Conservation (phyloP, 2,888 invertebrate species). For the Cerceris ruficornis region DNA sequence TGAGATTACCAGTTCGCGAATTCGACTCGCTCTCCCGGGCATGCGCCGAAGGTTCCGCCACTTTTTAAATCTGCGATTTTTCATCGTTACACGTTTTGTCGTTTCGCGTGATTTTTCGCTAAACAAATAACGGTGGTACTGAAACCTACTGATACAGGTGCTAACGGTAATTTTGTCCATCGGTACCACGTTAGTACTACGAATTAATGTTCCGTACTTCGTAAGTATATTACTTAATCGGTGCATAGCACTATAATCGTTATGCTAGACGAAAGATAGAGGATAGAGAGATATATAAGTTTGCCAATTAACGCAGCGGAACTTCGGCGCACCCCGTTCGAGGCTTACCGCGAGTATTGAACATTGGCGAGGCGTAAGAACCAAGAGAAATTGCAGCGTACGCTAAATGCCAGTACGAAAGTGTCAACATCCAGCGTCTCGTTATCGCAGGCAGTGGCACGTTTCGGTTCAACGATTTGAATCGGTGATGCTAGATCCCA, state of each 20-base stretch:
- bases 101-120: no score
- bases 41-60: background rate
- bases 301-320: background rate
- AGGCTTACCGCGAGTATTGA: conserved; percentile 30
- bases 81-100: no score
- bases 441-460: conserved; percentile 46
- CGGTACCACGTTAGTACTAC: no score
- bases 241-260: no score
- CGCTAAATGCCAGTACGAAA: conserved; percentile 43
- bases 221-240: no score
- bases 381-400: conserved; percentile 40
- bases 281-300: no score
- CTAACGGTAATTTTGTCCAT: no score
- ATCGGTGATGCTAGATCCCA: conserved; percentile 28
- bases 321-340: conserved; percentile 11
- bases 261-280: no score
- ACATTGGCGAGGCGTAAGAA: conserved; percentile 29
- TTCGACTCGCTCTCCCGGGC: background rate
- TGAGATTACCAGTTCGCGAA: conserved; percentile 5
- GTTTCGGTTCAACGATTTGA: conserved; percentile 27
- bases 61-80: background rate
- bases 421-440: conserved; percentile 39
- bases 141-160: no score
- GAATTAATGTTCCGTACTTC: no score
- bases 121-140: no score